These are phyloP conservation scores for Callaeas wilsoni DNA, from an alignment of 2,113 vertebrate species.

Conservation along the genomic window DNA sequence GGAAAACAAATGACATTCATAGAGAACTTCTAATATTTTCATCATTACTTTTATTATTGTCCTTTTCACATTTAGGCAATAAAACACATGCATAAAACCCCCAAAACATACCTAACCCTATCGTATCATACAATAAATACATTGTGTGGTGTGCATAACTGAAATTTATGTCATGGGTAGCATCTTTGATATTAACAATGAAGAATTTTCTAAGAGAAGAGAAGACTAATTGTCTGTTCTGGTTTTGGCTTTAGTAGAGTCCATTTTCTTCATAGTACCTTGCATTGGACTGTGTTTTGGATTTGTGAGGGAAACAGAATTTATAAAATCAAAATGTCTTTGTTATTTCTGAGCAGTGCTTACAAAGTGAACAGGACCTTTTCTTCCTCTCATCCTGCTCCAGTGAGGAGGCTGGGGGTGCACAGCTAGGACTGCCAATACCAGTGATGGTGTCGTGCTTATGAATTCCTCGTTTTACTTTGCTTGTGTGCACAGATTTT, in stretches of 20 bases:
- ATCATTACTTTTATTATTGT: background rate
- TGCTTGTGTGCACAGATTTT: background rate
- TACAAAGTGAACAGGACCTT: background rate
- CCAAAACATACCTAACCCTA: background rate
- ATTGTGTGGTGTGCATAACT: background rate
- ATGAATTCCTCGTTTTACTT: background rate
- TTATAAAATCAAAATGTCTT: background rate
- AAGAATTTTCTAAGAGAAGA: background rate
- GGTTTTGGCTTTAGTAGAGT: background rate
- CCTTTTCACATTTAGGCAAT: background rate
- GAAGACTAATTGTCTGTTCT: background rate
- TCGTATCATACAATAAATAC: background rate
- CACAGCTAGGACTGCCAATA: background rate
- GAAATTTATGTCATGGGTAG: background rate
- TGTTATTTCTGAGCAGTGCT: background rate
- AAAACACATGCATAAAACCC: background rate
- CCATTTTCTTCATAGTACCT: background rate
- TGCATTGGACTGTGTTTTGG: background rate
- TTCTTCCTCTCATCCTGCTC: background rate
- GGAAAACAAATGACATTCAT: background rate
- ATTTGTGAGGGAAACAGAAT: background rate
- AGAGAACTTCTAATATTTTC: background rate
- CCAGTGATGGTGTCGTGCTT: rapidly evolving
- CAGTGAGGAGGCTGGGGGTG: background rate
- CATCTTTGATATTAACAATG: background rate